Base-by-base conservation (phyloP, 92 coral and sea anemone genomes). In the Blastomussa wellsi region DNA sequence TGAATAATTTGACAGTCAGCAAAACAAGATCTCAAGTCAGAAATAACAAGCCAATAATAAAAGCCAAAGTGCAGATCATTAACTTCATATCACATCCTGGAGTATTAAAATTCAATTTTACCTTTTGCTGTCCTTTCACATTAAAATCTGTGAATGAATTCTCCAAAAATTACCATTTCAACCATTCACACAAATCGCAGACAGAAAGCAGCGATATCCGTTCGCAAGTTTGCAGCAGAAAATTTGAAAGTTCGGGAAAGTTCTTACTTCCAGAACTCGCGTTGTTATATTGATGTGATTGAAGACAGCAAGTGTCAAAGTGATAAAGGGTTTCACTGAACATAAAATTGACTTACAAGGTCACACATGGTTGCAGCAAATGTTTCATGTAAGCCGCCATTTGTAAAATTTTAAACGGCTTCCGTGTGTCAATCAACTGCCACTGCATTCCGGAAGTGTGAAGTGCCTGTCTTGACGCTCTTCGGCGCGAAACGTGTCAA, bases 401-500 rank as follows among this genome's bases (percentile, higher is more conserved):
- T 72, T 35, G 10, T 14, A 39, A n/a, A 24, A 16, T 59, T 57
- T 52, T 22, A 12, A 22, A 5, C 47, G 73, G 17, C 31, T 39
- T 51, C 0, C 11, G 10, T 2, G 60, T 62, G 87, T 74, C 87
- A 83, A 83, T 83, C 87, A 83, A 74, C 24, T 13, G 59, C 26
- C 2, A 74, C 37, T 32, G 57, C 87, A 57, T 41, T 60, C 80
- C 87, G 87, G 87, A 83, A 83, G 87, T 75, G 87, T 75, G 62
- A 26, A 41, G 49, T 37, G 22, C 86, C 7, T 19, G 75, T 70
- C 37, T 36, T 35, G 44, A 70, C 44, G 29, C 14, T 70, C 19
- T 68, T 37, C 11, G 44, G 75, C 44, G 41, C 48, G 26, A 36
- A 70, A 70, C 24, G 37, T 20, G 75, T 70, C 75, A 70, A 19